Conservation (phyloP, 92 coral and sea anemone species). For the Parazoanthus darwini region DNA sequence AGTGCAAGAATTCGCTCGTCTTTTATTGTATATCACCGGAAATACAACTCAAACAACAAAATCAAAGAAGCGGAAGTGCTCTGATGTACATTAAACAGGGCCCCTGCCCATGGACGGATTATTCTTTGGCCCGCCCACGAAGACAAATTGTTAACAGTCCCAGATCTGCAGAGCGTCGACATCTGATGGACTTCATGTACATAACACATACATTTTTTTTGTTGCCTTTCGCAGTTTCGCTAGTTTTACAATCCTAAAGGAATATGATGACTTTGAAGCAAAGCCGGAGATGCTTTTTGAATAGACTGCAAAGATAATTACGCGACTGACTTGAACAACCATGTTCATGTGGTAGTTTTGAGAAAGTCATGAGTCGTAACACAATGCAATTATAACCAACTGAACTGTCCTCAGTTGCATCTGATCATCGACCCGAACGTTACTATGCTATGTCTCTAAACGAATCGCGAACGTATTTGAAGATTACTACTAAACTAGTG, state of each 20-base stretch:
- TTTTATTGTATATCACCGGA: constrained; percentile 39
- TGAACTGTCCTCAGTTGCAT: neutral
- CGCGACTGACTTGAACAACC: neutral
- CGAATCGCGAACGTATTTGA: too few relatives aligned
- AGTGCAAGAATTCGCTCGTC: constrained; percentile 28
- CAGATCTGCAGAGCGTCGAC: neutral
- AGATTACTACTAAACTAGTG: too few relatives aligned
- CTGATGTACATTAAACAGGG: constrained; percentile 45
- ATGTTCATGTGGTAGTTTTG: neutral
- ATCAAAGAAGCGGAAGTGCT: constrained; percentile 38
- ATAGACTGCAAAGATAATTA: neutral
- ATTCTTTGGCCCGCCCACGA: constrained; percentile 44
- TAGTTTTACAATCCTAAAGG: neutral
- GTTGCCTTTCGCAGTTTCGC: neutral
- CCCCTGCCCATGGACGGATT: neutral
- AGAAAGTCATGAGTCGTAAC: neutral
- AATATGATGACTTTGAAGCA: neutral
- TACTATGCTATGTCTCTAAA: neutral
- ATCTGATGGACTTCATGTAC: neutral
- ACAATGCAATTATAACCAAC: neutral
- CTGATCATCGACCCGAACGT: neutral
- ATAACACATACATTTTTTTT: neutral
- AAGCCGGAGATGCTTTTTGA: neutral
- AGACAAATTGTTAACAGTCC: neutral
- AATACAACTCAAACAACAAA: constrained; percentile 42